phyloP scores from a whole-genome alignment of 2,888 invertebrate genomes.

The Brenthis hecate region DNA sequence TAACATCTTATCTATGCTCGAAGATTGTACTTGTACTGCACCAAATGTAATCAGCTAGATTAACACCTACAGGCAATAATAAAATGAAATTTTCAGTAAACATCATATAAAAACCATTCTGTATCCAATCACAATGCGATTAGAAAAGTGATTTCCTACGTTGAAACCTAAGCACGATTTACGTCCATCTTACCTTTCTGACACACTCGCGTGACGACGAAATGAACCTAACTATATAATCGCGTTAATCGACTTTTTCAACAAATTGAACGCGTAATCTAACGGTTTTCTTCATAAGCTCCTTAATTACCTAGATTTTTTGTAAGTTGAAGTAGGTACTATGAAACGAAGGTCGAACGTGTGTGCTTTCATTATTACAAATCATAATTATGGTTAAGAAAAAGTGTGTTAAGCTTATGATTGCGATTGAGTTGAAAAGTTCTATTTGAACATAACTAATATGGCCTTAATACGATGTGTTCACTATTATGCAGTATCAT shows the following conservation, averaged over 20 bases:
- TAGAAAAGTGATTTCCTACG: conserved; percentile 68
- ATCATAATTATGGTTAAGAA: no score
- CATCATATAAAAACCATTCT: conserved; percentile 2
- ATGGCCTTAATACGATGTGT: no score
- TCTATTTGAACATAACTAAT: no score
- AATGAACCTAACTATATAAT: conserved; percentile 27
- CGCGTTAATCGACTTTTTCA: conserved; percentile 42
- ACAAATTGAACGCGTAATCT: conserved; percentile 32
- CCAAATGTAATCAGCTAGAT: not conserved
- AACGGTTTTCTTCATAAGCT: conserved; percentile 29
- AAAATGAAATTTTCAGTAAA: not conserved
- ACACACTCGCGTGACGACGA: conserved; percentile 58
- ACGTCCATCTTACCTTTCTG: conserved; percentile 50
- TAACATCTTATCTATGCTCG: no score
- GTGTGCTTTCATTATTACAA: no score
- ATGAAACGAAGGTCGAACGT: not conserved
- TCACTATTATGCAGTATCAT: no score
- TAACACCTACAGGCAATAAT: not conserved
- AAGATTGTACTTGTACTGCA: no score
- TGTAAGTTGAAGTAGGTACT: not conserved
- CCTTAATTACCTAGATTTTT: conserved; percentile 30
- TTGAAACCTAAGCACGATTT: conserved; percentile 52
- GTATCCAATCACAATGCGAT: conserved; percentile 39
- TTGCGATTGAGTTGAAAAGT: no score
- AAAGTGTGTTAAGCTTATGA: no score